These are phyloP conservation scores for Drosophila chauvacae DNA, from an alignment of 1,140 invertebrate genomes.

Conservation along the genomic window DNA sequence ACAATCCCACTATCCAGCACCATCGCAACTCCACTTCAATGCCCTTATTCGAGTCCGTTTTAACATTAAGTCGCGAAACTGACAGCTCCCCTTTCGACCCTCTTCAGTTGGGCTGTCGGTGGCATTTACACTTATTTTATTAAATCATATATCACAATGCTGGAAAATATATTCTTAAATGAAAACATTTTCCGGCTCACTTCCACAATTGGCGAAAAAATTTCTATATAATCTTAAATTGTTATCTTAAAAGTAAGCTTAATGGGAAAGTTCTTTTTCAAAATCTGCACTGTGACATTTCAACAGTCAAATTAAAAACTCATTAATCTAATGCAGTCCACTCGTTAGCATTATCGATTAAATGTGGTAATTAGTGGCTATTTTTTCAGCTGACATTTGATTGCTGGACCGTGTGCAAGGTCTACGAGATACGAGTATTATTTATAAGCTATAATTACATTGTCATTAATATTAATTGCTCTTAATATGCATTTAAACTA, in stretches of 20 bases:
- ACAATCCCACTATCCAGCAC: conserved; percentile 15
- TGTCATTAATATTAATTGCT: conserved; percentile 13
- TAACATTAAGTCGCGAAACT: conserved; percentile 25
- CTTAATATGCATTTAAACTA: background rate
- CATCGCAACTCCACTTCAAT: conserved; percentile 15
- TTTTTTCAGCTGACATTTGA: background rate
- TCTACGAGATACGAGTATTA: conserved; percentile 5
- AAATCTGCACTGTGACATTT: background rate
- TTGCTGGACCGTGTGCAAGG: background rate
- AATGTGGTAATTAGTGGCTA: conserved; percentile 4
- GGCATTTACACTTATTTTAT: background rate
- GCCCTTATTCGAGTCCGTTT: conserved; percentile 26
- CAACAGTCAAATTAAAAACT: conserved; percentile 10
- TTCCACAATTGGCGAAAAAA: background rate
- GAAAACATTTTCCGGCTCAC: background rate
- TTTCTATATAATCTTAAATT: background rate
- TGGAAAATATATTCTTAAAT: background rate
- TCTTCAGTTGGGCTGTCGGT: conserved; percentile 7
- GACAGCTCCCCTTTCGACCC: conserved; percentile 7
- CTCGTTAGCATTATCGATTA: conserved; percentile 13
- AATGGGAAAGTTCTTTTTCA: background rate
- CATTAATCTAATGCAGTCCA: conserved; percentile 6
- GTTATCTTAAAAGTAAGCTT: background rate
- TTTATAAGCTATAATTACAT: conserved; percentile 8
- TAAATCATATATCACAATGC: background rate